Conservation (phyloP, 2,888 invertebrate species). For the Acleris sparsana region DNA sequence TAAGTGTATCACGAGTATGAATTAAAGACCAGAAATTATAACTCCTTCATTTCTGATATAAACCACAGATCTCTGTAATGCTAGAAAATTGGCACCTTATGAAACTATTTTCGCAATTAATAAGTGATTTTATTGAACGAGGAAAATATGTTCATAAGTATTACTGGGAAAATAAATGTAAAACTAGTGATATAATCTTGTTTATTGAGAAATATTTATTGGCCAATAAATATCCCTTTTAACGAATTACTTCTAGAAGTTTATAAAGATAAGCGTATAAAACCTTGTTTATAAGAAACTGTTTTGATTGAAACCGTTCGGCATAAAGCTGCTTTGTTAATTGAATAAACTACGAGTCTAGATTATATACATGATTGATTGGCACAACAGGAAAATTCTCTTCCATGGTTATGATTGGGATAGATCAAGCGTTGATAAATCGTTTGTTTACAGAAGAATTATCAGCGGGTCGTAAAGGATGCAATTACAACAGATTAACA, state of each 20-base stretch:
- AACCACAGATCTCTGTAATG: conserved; percentile 6
- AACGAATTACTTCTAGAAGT: too few relatives aligned
- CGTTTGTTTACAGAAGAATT: conserved; percentile 48
- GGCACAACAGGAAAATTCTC: conserved; percentile 30
- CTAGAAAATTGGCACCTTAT: conserved; percentile 17
- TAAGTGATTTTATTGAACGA: conserved; percentile 7
- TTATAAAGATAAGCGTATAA: too few relatives aligned
- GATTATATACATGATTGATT: conserved; percentile 10
- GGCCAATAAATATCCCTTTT: too few relatives aligned
- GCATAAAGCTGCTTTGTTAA: not conserved
- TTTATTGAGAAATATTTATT: too few relatives aligned
- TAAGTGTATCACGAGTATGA: conserved; percentile 3
- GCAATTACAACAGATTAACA: conserved; percentile 59
- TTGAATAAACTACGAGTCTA: not conserved
- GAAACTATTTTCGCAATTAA: conserved; percentile 4
- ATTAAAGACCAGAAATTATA: conserved; percentile 4
- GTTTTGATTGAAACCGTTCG: not conserved
- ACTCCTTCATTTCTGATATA: not conserved
- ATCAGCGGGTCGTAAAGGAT: conserved; percentile 52
- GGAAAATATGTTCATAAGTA: conserved; percentile 18
- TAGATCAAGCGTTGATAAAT: conserved; percentile 33
- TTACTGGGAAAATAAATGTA: not conserved
- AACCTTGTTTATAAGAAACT: not conserved
- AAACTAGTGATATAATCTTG: not conserved
- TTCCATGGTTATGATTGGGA: conserved; percentile 23